These are phyloP conservation scores for Brachionus paranguensis DNA, from an alignment of 1,140 invertebrate species.

Conservation along the genomic window DNA sequence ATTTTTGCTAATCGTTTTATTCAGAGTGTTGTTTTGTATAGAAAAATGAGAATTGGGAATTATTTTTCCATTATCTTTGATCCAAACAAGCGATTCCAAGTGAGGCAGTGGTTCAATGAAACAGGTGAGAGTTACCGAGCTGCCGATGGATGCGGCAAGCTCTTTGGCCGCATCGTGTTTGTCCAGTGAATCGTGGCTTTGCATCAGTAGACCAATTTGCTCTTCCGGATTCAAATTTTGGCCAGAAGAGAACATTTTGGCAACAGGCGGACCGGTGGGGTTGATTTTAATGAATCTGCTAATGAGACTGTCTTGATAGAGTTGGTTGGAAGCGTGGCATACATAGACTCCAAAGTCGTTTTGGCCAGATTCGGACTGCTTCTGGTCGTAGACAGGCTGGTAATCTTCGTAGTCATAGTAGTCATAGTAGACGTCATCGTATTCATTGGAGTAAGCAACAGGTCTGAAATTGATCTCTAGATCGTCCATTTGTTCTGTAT, in stretches of 20 bases:
- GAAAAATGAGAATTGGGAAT: constrained; percentile 17
- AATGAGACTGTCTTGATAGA: background rate
- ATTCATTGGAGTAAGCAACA: background rate
- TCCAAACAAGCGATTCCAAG: background rate
- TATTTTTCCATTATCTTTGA: constrained; percentile 38
- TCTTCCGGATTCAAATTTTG: constrained; percentile 5
- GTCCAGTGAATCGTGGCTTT: background rate
- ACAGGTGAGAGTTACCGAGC: background rate
- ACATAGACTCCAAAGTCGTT: constrained; percentile 33
- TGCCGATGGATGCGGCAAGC: background rate
- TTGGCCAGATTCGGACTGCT: background rate
- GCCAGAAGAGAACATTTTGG: background rate
- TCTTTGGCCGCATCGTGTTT: background rate
- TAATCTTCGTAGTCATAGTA: background rate
- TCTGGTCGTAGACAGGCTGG: background rate
- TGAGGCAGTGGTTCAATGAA: constrained; percentile 2
- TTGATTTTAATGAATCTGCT: constrained; percentile 22
- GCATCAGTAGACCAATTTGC: background rate
- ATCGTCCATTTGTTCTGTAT: background rate
- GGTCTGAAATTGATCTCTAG: background rate
- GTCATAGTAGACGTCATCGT: background rate
- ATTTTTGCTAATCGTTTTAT: background rate
- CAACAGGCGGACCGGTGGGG: background rate
- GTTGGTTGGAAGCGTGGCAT: background rate
- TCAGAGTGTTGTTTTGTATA: background rate